A percentile compares a stretch with the other conserved stretches of the same genome.
These are phyloP conservation scores for Urosaurus nigricauda DNA, from an alignment of 2,797 vertebrate species.

Conservation along the genomic window DNA sequence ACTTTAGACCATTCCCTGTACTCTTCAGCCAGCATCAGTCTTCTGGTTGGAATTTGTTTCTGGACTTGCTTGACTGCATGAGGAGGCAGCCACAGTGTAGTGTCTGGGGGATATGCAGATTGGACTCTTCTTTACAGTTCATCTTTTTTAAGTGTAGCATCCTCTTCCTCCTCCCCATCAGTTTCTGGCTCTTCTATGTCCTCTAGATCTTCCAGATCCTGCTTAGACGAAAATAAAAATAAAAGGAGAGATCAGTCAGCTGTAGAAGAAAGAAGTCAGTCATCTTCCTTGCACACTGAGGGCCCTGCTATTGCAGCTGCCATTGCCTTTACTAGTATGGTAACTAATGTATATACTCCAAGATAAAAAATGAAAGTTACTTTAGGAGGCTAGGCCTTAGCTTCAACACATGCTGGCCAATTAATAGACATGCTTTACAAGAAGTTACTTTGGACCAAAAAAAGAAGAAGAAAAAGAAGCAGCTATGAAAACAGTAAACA, in stretches of 20 bases:
- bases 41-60: constrained; percentile 70
- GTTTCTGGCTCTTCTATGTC: constrained; percentile 85
- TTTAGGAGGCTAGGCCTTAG: too few relatives aligned
- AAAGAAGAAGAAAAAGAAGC: not conserved
- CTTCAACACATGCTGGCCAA: not conserved
- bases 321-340: not conserved
- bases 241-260: constrained; percentile 4
- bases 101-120: constrained; percentile 75
- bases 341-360: not conserved
- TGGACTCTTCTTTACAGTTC: constrained; percentile 86
- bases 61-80: constrained; percentile 65
- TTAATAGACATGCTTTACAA: constrained; percentile 12
- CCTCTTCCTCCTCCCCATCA: constrained; percentile 85
- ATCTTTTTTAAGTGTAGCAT: constrained; percentile 79
- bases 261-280: not conserved
- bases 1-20: constrained; percentile 76
- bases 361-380: not conserved
- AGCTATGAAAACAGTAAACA: not conserved
- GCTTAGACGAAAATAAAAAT: not conserved
- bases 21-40: constrained; percentile 67
- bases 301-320: not conserved
- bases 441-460: constrained; percentile 6
- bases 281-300: not conserved
- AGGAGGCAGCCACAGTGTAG: constrained; percentile 65
- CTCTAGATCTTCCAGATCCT: constrained; percentile 89